Percentiles rank a stretch among this genome's conserved stretches.
Evolutionary conservation across 2,113 vertebrate genomes (phyloP).

Genomic region (Pygoscelis adeliae): DNA sequence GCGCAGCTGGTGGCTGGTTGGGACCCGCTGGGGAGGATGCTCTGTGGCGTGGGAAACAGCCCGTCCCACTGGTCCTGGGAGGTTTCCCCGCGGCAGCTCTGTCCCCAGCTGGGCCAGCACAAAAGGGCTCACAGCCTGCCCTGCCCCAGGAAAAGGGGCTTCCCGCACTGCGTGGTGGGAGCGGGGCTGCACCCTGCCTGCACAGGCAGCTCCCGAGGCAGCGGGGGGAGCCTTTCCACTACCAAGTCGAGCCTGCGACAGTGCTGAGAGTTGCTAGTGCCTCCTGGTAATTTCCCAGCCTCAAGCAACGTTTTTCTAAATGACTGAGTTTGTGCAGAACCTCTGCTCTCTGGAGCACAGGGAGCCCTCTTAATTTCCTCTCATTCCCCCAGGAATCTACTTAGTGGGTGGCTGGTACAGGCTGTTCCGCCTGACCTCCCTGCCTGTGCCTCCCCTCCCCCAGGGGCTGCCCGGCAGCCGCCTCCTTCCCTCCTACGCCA

Average conservation of each 20-base stretch:
- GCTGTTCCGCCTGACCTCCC: background rate
- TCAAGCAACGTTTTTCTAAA: background rate
- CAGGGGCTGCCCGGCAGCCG: background rate
- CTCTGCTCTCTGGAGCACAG: background rate
- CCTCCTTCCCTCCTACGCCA: background rate
- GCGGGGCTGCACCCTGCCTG: background rate
- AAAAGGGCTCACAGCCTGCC: background rate
- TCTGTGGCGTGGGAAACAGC: background rate
- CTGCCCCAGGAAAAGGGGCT: background rate
- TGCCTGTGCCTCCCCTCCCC: background rate
- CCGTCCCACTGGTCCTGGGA: background rate
- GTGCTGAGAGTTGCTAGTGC: background rate
- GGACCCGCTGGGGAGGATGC: background rate
- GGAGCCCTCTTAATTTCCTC: constrained; percentile 13
- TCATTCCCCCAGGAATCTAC: constrained; percentile 18
- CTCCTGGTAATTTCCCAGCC: background rate
- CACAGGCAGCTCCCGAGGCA: background rate
- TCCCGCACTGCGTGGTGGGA: accelerated
- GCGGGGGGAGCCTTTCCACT: background rate
- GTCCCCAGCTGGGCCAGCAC: background rate
- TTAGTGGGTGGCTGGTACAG: constrained; percentile 33
- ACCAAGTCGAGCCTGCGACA: accelerated
- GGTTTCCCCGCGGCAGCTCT: background rate
- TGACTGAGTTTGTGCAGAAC: background rate
- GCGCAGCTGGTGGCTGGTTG: background rate